These are phyloP conservation scores for Nasua narica DNA, from an alignment of 2,797 vertebrate species.

Conservation along the genomic window DNA sequence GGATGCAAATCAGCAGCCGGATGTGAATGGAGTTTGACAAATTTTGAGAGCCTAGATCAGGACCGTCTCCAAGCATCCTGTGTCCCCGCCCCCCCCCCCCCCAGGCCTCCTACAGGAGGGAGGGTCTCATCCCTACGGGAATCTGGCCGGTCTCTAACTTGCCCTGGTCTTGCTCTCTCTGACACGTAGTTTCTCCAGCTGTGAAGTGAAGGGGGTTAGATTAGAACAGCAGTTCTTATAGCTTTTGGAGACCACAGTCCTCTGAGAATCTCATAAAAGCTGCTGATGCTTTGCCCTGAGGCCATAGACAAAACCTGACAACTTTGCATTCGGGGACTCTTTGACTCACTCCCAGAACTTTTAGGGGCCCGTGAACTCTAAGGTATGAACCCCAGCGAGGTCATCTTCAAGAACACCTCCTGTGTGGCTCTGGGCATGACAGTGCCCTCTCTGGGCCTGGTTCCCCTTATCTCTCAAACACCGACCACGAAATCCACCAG, in stretches of 20 bases:
- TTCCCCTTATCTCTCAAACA: background rate
- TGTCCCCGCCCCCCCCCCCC: fast-evolving
- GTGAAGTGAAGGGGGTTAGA: background rate
- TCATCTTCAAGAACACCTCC: background rate
- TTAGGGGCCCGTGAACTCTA: background rate
- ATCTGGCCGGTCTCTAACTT: background rate
- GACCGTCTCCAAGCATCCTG: fast-evolving
- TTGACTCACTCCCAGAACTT: background rate
- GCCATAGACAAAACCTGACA: background rate
- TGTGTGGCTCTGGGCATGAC: background rate
- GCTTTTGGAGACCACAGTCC: background rate
- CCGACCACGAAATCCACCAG: background rate
- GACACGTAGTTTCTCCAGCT: background rate
- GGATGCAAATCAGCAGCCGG: background rate
- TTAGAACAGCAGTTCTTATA: background rate
- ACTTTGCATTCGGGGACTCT: background rate
- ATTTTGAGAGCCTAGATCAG: fast-evolving
- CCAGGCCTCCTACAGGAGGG: background rate
- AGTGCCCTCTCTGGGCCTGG: background rate
- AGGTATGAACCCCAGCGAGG: background rate
- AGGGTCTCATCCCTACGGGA: background rate
- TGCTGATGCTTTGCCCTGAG: background rate
- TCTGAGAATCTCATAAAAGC: background rate
- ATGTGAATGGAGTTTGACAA: background rate
- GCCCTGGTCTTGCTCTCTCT: background rate